Evolutionary conservation across 1,140 invertebrate species (phyloP), one percentile per base, ranked within the genome.

Genomic region (Belonocnema kinseyi): DNA sequence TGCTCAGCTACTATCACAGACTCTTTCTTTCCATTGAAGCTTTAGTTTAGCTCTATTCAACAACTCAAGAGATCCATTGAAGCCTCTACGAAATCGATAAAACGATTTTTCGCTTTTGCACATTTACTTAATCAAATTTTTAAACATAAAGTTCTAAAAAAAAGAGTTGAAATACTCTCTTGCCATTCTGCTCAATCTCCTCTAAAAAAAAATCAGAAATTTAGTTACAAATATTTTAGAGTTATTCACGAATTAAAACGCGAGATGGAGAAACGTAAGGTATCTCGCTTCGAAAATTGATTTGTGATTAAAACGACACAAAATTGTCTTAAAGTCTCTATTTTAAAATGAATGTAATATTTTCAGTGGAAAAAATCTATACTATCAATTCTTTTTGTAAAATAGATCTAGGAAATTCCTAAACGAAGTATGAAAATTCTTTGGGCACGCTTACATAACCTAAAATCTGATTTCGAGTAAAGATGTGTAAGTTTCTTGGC

Each of bases 221-320:
- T 11, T 3, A 33, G 26, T 33, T 33, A 33, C 26, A 33, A 33
- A 0, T 33, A 2, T 33, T 33, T 2, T 3, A 33, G 26, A 33
- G 26, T 33, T 33, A 33, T 33, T 33, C 26, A 3, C 26, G 26
- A 33, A 33, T 33, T 33, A 33, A 33, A 33, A 33, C 40, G 40
- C 7, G 7, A 11, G 7, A 8, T 46, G 40, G 10, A 46, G 40
- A 78, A 77, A 79, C 21, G 40, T n/a, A 13, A 17, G 46, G 52
- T 70, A 17, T 19, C 16, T 5, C 54, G 54, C 66, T 56, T 17
- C 70, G 13, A 78, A 81, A 54, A 56, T 81, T 81, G 79, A 78
- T 81, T 81, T 75, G 16, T 21, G 50, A 51, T 52, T 74, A 81
- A 70, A 81, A 77, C 75, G 75, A 77, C 53, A 50, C 75, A 73